Conservation (phyloP, 2,797 vertebrate genomes). For the Macropus fuliginosus region DNA sequence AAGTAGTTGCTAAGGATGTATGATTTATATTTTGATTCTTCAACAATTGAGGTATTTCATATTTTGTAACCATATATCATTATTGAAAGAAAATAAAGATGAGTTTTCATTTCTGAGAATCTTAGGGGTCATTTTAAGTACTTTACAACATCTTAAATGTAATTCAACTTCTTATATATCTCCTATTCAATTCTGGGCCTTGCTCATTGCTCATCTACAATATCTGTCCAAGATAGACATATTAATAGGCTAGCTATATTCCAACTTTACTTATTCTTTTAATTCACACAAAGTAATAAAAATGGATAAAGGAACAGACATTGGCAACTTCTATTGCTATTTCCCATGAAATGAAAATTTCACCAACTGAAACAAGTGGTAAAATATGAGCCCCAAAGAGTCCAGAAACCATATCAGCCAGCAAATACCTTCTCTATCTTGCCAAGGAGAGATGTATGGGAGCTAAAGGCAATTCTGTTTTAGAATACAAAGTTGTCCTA, state of each 20-base stretch:
- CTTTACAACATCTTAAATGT: background rate
- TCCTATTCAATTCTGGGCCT: background rate
- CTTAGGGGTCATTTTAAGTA: background rate
- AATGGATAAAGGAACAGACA: background rate
- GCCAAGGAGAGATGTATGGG: background rate
- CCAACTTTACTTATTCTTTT: background rate
- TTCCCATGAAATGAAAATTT: background rate
- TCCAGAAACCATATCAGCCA: background rate
- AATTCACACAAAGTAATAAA: background rate
- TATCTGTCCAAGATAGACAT: background rate
- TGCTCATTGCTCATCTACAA: background rate
- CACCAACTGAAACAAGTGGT: background rate
- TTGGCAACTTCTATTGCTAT: background rate
- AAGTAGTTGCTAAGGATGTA: background rate
- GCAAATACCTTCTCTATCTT: background rate
- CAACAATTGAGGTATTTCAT: no score
- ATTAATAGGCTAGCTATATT: background rate
- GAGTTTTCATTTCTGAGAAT: background rate
- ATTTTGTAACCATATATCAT: background rate
- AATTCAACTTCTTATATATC: background rate
- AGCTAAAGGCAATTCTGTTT: background rate
- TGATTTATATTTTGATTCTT: background rate
- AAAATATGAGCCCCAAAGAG: background rate
- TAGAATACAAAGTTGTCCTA: background rate
- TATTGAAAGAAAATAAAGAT: background rate